Percentiles rank a stretch among this genome's conserved stretches.
Evolutionary conservation across 2,113 vertebrate genomes (phyloP).

Genomic region (Raja brachyura): DNA sequence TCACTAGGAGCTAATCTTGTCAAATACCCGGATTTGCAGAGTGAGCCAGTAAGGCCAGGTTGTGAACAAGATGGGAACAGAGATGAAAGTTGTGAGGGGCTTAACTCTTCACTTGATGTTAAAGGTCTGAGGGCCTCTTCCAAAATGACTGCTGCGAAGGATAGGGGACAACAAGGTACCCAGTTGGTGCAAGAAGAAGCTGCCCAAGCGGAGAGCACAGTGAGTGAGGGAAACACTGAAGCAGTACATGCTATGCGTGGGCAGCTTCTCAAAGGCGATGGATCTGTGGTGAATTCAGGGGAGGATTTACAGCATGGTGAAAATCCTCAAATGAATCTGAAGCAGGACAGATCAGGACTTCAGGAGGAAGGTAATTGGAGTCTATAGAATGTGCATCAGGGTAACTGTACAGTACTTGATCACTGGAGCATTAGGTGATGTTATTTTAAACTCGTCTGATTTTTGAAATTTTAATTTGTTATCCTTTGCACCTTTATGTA

Average conservation of each 20-base stretch:
- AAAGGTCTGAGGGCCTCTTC: background rate
- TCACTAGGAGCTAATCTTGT: background rate
- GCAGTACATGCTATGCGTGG: background rate
- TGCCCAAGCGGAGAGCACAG: background rate
- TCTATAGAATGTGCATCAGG: background rate
- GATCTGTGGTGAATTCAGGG: background rate
- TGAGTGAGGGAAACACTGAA: background rate
- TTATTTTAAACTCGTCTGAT: background rate
- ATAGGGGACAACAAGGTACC: background rate
- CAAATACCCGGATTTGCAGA: background rate
- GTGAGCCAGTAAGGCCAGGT: background rate
- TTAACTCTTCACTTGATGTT: background rate
- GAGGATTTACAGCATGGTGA: background rate
- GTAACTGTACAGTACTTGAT: background rate
- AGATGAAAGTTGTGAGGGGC: too few relatives aligned
- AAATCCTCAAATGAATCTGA: background rate
- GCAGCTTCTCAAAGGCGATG: background rate
- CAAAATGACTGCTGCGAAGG: background rate
- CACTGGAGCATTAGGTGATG: background rate
- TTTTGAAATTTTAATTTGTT: background rate
- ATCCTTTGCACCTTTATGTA: background rate
- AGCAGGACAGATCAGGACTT: background rate
- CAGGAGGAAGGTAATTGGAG: background rate
- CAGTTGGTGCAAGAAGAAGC: background rate
- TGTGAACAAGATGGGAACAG: too few relatives aligned